Base-by-base conservation (phyloP, 1,140 invertebrate genomes). In the Eciton burchellii region DNA sequence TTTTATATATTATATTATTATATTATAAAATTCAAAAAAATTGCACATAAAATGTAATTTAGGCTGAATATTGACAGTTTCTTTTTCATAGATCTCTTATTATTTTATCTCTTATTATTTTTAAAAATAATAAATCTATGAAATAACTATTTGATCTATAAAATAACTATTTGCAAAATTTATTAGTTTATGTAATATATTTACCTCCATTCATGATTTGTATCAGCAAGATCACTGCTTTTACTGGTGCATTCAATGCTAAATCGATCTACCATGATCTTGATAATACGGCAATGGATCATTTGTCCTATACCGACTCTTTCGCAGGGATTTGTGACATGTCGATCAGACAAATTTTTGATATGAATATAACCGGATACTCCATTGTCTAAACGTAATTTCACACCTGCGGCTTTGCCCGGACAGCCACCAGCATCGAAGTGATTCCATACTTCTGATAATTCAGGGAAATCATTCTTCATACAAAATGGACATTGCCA, bases 401-500 rank as follows among this genome's bases (percentile, higher is more conserved):
- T 95, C 0, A 99, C 97, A 1, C 99, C 99, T 0, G 97, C 97
- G 0, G 99, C 98, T 93, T 98, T 97, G 0, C 99, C 99, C 0
- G 98, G 98, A 94, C 99, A 99, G 24, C 97, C 96, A 45, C 97
- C 97, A 54, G 98, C 97, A 94, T 99, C 99, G 94, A 99, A 99
- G 94, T 99, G 99, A 94, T 98, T 98, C 99, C 99, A 99, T 4
- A 99, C 98, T 94, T 99, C 98, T 49, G 97, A 98, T 0, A 99
- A 94, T 91, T 99, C 98, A 0, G 97, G 97, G 89, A 99, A 99
- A 92, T 99, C 97, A 92, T 98, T 98, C 90, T 98, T 99, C 82
- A 97, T 94, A 95, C 99, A 99, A 92, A 99, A 99, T 0, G 98
- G 98, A 95, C 99, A 99, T 91, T 98, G 97, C 98, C 98, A 99